These are phyloP conservation scores for Neosalanx taihuensis DNA, from an alignment of 2,797 vertebrate species.

Conservation along the genomic window DNA sequence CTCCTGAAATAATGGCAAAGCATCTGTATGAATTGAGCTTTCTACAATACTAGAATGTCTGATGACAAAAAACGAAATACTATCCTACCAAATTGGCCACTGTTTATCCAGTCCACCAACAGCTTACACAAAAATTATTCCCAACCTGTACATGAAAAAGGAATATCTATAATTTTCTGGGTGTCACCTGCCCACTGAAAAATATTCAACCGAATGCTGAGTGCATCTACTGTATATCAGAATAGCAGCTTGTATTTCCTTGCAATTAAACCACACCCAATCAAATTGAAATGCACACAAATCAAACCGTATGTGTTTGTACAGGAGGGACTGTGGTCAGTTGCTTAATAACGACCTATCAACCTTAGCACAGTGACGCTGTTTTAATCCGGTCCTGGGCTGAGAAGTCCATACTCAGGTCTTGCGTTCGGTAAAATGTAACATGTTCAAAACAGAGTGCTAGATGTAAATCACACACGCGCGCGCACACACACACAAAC, in stretches of 20 bases:
- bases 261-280: constrained; percentile 19
- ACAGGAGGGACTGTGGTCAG: constrained; percentile 32
- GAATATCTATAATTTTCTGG: neutral
- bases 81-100: constrained; percentile 6
- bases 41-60: neutral
- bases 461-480: constrained; percentile 42
- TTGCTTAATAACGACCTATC: constrained; percentile 41
- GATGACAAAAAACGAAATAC: neutral
- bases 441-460: constrained; percentile 55
- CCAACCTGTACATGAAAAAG: neutral
- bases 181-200: neutral
- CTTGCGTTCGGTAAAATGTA: constrained; percentile 49
- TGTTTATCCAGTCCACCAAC: constrained; percentile 3
- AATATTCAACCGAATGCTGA: constrained; percentile 5
- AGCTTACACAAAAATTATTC: constrained; percentile 9
- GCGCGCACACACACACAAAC: constrained; percentile 13
- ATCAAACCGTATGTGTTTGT: constrained; percentile 14
- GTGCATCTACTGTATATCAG: neutral
- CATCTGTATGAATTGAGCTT: constrained; percentile 9
- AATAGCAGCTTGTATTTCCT: constrained; percentile 4
- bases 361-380: neutral
- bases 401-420: constrained; percentile 40
- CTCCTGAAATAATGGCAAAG: constrained; percentile 45
- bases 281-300: constrained; percentile 33
- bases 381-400: constrained; percentile 39